Evolutionary conservation across 1,140 invertebrate genomes (phyloP).

Genomic region (Halyomorpha halys): DNA sequence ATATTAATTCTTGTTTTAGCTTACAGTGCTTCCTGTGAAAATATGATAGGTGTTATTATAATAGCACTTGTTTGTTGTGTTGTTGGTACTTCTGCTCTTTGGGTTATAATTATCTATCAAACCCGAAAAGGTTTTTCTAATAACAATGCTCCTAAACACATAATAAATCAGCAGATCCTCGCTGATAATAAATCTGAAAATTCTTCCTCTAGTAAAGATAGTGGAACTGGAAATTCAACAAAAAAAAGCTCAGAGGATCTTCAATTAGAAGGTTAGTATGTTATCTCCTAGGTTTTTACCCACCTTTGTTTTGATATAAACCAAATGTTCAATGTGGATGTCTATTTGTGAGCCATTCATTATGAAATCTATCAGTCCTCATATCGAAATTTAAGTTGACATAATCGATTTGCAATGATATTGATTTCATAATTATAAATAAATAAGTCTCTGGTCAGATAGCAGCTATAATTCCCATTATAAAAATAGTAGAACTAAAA

Average conservation of each 20-base stretch:
- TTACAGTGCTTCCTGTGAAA: conserved; percentile 34
- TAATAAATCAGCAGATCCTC: neutral
- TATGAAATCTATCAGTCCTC: no score
- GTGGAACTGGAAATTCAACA: conserved; percentile 48
- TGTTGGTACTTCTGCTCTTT: conserved; percentile 77
- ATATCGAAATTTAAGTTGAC: no score
- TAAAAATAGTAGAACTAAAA: no score
- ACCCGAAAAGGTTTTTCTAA: conserved; percentile 50
- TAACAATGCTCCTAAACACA: conserved; percentile 30
- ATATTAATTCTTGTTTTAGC: conserved; percentile 12
- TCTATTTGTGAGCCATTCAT: no score
- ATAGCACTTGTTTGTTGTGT: conserved; percentile 83
- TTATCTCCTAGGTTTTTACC: neutral
- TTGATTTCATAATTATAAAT: no score
- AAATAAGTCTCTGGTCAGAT: no score
- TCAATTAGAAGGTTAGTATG: conserved; percentile 28
- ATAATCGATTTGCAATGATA: no score
- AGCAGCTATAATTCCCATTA: no score
- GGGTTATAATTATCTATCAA: conserved; percentile 87
- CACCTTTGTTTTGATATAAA: neutral
- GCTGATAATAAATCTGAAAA: conserved; percentile 39
- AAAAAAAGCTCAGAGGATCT: conserved; percentile 47
- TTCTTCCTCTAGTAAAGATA: conserved; percentile 46
- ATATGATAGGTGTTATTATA: conserved; percentile 74
- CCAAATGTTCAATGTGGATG: no score